A percentile compares a stretch with the other conserved stretches of the same genome.
Conservation (phyloP, 2,113 vertebrate genomes). For the Pollachius pollachius region DNA sequence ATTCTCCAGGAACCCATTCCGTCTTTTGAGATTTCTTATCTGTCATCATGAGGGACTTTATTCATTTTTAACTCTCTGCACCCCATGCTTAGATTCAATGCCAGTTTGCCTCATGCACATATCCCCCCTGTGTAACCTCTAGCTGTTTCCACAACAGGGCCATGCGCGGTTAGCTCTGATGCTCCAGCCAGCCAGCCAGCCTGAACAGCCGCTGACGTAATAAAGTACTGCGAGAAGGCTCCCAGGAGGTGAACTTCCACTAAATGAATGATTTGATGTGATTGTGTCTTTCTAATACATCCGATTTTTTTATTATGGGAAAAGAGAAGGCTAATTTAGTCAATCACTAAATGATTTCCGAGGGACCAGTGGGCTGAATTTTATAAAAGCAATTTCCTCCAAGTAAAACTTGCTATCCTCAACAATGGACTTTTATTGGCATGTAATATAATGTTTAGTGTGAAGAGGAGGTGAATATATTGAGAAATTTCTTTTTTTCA, state of each 20-base stretch:
- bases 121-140: conserved; percentile 31
- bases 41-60: conserved; percentile 79
- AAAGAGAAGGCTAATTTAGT: too few species aligned
- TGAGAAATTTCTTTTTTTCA: too few species aligned
- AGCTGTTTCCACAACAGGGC: conserved; percentile 21
- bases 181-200: conserved; percentile 13
- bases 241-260: background rate
- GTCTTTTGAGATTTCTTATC: conserved; percentile 77
- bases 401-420: too few species aligned
- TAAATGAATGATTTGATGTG: background rate
- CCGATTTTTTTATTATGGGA: too few species aligned
- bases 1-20: conserved; percentile 73
- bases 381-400: too few species aligned
- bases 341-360: too few species aligned
- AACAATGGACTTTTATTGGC: too few species aligned
- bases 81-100: conserved; percentile 55
- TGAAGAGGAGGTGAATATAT: too few species aligned
- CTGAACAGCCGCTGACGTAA: background rate
- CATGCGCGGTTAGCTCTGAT: conserved; percentile 33
- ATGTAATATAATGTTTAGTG: too few species aligned
- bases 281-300: too few species aligned
- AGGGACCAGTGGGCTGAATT: too few species aligned
- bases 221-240: background rate
- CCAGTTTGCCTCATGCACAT: conserved; percentile 57
- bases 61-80: conserved; percentile 74